A percentile compares a stretch with the other conserved stretches of the same genome.
Conservation (phyloP, 2,888 invertebrate species). For the Callinectes sapidus region DNA sequence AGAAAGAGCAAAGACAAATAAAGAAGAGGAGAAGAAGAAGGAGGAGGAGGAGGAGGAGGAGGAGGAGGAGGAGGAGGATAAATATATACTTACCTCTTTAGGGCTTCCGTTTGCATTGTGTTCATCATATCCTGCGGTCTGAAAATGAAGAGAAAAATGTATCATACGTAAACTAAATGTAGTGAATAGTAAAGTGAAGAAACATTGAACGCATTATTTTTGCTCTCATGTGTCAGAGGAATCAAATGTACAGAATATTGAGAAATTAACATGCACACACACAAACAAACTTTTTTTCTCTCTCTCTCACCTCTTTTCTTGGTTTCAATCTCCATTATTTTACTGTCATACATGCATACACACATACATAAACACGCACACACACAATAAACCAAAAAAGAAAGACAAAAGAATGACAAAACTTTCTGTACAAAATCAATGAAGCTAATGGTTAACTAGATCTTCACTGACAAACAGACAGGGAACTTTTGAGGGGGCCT, state of each 20-base stretch:
- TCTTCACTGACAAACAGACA: background rate
- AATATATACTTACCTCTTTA: conserved; percentile 76
- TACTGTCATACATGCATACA: no score
- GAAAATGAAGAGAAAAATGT: conserved; percentile 17
- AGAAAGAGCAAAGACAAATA: background rate
- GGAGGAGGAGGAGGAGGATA: background rate
- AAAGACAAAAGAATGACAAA: background rate
- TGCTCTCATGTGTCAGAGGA: background rate
- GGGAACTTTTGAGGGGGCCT: no score
- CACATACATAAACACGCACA: background rate
- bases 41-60: background rate
- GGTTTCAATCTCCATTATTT: no score
- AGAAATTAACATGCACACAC: background rate
- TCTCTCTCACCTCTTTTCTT: no score
- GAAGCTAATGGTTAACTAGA: background rate
- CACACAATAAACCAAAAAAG: background rate
- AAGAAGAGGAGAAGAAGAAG: background rate
- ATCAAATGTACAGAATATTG: background rate
- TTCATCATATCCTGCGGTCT: conserved; percentile 73
- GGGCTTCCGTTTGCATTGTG: conserved; percentile 77
- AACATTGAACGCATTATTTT: background rate
- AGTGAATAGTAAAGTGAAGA: background rate
- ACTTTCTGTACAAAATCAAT: background rate
- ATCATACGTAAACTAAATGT: background rate
- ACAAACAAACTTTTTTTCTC: no score